Evolutionary conservation across 2,888 invertebrate genomes (phyloP).

Genomic region (Agrochola macilenta): DNA sequence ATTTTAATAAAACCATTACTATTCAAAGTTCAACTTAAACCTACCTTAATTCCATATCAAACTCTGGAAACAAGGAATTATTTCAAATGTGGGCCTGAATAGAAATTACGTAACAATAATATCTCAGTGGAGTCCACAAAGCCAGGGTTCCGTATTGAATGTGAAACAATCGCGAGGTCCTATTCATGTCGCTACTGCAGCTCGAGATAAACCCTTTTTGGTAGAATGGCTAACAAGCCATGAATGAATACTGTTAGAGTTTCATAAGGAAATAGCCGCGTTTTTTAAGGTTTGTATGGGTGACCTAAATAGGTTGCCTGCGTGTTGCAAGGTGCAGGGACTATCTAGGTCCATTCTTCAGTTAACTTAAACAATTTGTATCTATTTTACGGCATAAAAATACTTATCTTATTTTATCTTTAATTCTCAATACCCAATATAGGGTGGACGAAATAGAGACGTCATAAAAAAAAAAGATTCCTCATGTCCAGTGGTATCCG

Average conservation of each 20-base stretch:
- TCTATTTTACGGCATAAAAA: background rate
- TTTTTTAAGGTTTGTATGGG: slow-evolving; percentile 9
- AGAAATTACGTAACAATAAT: slow-evolving; percentile 48
- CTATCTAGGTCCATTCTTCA: slow-evolving; percentile 1
- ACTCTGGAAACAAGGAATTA: slow-evolving; percentile 13
- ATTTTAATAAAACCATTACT: background rate
- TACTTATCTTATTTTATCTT: no score
- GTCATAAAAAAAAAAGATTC: no score
- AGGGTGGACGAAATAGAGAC: no score
- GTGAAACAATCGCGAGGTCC: slow-evolving; percentile 52
- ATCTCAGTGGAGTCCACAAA: slow-evolving; percentile 39
- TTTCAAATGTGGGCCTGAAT: slow-evolving; percentile 17
- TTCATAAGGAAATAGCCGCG: slow-evolving; percentile 13
- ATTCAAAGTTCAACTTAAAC: background rate
- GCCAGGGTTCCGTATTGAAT: slow-evolving; percentile 40
- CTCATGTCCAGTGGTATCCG: no score
- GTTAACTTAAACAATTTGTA: slow-evolving; percentile 12
- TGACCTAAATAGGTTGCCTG: background rate
- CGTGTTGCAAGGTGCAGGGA: background rate
- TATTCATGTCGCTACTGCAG: slow-evolving; percentile 50
- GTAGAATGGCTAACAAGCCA: slow-evolving; percentile 16
- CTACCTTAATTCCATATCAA: slow-evolving; percentile 2
- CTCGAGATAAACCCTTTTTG: slow-evolving; percentile 45
- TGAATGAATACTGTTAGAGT: slow-evolving; percentile 14
- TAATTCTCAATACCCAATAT: no score